Evolutionary conservation across 2,888 invertebrate species (phyloP).

Genomic region (Germaria angustata): DNA sequence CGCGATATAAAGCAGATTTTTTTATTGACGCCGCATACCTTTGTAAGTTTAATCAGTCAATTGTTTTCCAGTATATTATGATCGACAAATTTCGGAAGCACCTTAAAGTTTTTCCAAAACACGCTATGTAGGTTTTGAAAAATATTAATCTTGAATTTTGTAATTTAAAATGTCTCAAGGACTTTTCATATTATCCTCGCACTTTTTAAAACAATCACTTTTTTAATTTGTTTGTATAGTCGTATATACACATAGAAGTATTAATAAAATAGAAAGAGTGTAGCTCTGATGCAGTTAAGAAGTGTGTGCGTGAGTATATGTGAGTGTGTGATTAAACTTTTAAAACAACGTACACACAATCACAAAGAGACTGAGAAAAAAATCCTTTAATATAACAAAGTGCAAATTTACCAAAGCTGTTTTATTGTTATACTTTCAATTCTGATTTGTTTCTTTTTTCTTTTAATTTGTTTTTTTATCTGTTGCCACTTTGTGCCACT

Average conservation of each 20-base stretch:
- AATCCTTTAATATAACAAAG: neutral
- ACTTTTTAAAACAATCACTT: no score
- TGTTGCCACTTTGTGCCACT: constrained; percentile 36
- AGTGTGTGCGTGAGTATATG: no score
- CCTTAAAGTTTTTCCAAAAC: no score
- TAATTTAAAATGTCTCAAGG: no score
- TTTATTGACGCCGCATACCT: no score
- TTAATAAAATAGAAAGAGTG: constrained; percentile 18
- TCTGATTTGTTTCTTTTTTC: neutral
- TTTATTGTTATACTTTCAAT: neutral
- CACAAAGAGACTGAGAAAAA: neutral
- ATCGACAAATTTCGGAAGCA: no score
- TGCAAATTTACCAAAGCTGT: neutral
- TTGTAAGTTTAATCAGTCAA: no score
- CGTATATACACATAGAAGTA: neutral
- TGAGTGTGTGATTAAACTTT: neutral
- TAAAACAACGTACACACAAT: neutral
- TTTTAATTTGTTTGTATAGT: neutral
- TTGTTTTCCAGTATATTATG: no score
- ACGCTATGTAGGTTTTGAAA: no score
- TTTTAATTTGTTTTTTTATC: constrained; percentile 1
- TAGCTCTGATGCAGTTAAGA: neutral
- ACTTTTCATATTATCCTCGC: no score
- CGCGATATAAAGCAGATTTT: no score
- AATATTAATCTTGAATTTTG: no score